Evolutionary conservation across 2,797 vertebrate species (phyloP).

Genomic region (Buphagus erythrorhynchus): DNA sequence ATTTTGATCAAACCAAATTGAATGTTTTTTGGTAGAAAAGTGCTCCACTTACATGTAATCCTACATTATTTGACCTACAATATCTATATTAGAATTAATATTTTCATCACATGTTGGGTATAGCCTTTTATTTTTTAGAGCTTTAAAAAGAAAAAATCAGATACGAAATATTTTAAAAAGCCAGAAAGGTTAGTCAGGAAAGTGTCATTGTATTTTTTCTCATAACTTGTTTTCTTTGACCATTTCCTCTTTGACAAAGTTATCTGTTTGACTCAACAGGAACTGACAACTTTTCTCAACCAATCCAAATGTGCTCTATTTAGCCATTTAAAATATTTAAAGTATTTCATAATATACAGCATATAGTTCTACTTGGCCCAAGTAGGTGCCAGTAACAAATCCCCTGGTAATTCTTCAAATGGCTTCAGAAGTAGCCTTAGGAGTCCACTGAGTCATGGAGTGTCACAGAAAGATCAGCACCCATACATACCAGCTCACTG

Average conservation of each 20-base stretch:
- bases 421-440: not conserved
- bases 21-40: not conserved
- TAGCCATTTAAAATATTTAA: not conserved
- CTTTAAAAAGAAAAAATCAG: not conserved
- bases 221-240: not conserved
- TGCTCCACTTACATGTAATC: not conserved
- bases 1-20: not conserved
- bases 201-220: not conserved
- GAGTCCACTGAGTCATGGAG: not conserved
- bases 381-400: not conserved
- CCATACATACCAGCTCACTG: not conserved
- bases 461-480: not conserved
- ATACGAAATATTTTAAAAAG: not conserved
- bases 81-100: not conserved
- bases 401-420: not conserved
- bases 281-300: not conserved
- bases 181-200: not conserved
- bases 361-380: not conserved
- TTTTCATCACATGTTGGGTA: not conserved
- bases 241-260: not conserved
- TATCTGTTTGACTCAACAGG: not conserved
- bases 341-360: fast-evolving
- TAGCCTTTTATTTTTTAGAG: not conserved
- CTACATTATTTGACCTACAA: not conserved
- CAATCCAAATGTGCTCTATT: not conserved